A percentile compares a stretch with the other conserved stretches of the same genome.
Conservation (phyloP, 2,888 invertebrate species). For the Euphydryas editha region DNA sequence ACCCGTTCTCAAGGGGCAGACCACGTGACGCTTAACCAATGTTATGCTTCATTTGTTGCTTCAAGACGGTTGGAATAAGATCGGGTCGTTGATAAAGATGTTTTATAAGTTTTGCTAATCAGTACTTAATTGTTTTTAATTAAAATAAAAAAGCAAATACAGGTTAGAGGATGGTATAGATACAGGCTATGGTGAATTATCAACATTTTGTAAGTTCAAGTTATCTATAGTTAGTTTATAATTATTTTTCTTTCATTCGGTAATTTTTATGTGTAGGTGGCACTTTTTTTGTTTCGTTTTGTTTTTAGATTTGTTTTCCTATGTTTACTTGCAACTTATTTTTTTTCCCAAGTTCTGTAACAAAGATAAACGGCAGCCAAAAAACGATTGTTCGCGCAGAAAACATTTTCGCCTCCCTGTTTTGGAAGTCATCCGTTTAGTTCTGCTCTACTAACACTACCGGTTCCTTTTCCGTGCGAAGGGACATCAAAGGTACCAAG, state of each 20-base stretch:
- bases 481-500: constrained; percentile 44
- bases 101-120: too few species aligned
- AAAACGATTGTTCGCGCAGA: constrained; percentile 14
- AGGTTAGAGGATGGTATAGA: background rate
- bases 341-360: background rate
- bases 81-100: background rate
- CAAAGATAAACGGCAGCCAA: constrained; percentile 5
- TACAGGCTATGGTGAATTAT: too few species aligned
- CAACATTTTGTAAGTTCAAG: too few species aligned
- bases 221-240: too few species aligned
- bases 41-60: background rate
- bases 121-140: too few species aligned
- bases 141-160: too few species aligned
- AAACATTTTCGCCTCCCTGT: constrained; percentile 27
- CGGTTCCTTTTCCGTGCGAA: constrained; percentile 46
- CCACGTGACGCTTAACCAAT: constrained; percentile 7
- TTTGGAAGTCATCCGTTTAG: constrained; percentile 43
- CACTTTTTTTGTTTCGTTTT: too few species aligned
- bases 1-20: constrained; percentile 42
- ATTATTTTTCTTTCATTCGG: too few species aligned
- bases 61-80: background rate
- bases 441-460: constrained; percentile 47
- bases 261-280: too few species aligned
- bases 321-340: background rate
- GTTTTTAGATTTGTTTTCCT: background rate